These are phyloP conservation scores for Oceanodroma leucorhoa DNA, from an alignment of 2,797 vertebrate genomes.

Conservation along the genomic window DNA sequence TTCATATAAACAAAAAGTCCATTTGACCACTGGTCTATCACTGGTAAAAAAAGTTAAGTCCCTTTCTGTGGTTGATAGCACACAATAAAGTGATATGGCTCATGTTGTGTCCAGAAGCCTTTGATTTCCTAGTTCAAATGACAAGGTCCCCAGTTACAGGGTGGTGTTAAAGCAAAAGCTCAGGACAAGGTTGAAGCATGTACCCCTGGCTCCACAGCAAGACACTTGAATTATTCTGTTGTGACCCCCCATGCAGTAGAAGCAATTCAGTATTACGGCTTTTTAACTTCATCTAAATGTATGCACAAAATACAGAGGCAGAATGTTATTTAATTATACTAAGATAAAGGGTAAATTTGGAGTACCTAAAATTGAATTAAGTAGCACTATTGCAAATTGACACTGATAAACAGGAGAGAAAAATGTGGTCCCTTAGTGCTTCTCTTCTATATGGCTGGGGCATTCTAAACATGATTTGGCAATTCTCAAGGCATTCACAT, in stretches of 20 bases:
- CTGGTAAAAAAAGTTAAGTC: not conserved
- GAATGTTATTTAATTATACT: not conserved
- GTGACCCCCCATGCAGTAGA: not conserved
- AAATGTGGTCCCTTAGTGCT: not conserved
- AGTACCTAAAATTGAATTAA: not conserved
- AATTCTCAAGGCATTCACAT: not conserved
- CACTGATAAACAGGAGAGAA: not conserved
- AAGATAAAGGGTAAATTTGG: not conserved
- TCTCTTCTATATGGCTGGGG: not conserved
- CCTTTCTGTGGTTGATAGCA: not conserved
- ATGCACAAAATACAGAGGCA: not conserved
- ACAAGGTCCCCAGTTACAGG: not conserved
- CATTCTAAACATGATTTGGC: not conserved
- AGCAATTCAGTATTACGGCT: not conserved
- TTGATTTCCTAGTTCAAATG: not conserved
- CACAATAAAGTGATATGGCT: not conserved
- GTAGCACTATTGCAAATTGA: not conserved
- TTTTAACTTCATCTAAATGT: not conserved
- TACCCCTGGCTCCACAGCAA: rapidly evolving
- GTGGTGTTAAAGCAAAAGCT: not conserved
- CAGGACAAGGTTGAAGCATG: not conserved
- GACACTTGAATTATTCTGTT: not conserved
- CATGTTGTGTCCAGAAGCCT: not conserved
- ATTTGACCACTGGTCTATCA: not conserved
- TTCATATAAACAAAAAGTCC: not conserved